phyloP scores from a whole-genome alignment of 2,888 invertebrate species.

The Machimus atricapillus region DNA sequence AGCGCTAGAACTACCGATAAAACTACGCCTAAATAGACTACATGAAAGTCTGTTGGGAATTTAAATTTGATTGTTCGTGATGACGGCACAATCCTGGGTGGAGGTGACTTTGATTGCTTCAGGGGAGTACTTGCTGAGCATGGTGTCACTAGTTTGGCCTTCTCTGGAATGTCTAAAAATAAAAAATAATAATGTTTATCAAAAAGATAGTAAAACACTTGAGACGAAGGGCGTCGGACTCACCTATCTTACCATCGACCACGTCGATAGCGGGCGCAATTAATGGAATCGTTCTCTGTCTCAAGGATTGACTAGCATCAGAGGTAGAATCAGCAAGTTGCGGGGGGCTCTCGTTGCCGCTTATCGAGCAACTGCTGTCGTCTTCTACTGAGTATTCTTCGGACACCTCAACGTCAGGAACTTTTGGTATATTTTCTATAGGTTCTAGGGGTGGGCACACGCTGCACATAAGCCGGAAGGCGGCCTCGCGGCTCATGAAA shows the following conservation, averaged over 20 bases:
- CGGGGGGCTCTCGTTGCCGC: slow-evolving; percentile 64
- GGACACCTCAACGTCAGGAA: slow-evolving; percentile 57
- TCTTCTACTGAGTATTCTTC: slow-evolving; percentile 64
- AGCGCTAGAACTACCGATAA: slow-evolving; percentile 57
- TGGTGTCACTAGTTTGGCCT: slow-evolving; percentile 22
- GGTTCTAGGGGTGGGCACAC: slow-evolving; percentile 74
- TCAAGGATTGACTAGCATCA: slow-evolving; percentile 52
- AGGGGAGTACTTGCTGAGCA: slow-evolving; percentile 43
- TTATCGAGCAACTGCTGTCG: slow-evolving; percentile 65
- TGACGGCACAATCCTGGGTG: slow-evolving; percentile 40
- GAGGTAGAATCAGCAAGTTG: slow-evolving; percentile 49
- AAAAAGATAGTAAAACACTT: neutral
- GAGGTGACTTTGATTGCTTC: slow-evolving; percentile 39
- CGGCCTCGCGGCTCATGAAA: slow-evolving; percentile 85
- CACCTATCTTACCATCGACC: slow-evolving; percentile 38
- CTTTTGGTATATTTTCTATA: slow-evolving; percentile 57
- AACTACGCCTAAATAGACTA: slow-evolving; percentile 59
- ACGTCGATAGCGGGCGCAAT: slow-evolving; percentile 28
- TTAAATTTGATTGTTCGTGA: slow-evolving; percentile 50
- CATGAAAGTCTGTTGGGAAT: slow-evolving; percentile 58
- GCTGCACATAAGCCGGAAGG: slow-evolving; percentile 85
- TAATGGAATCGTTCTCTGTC: slow-evolving; percentile 49
- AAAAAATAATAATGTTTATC: neutral
- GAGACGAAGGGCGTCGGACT: neutral
- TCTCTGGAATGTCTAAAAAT: slow-evolving; percentile 43